Base-by-base conservation (phyloP, 1,140 invertebrate species). In the Grapholita molesta region DNA sequence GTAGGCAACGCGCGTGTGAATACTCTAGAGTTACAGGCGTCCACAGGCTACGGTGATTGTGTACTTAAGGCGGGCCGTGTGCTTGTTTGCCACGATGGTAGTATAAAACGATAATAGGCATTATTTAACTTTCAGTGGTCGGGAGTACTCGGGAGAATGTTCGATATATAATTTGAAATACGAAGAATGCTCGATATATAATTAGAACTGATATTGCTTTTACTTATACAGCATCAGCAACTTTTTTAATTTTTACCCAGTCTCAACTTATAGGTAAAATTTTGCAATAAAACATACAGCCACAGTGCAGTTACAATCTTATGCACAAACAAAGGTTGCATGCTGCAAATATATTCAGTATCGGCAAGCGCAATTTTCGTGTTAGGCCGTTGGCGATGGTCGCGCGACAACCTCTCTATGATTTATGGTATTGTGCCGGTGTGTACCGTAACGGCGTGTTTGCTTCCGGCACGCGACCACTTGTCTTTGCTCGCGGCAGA, bases 341-440 rank as follows among this genome's bases (percentile, higher is more conserved):
- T 90, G 86, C 82, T 70, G 80, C 71, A 80, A 86, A 80, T 88
- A 85, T 84, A 87, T 89, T 89, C 77, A 70, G 77, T 78, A 78
- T 79, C 64, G 77, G 64, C 53, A 77, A 76, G 80, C 79, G 84
- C 86, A 87, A 90, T 90, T 87, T 84, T 88, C 88, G 75, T 90
- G 86, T 88, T 83, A 82, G 82, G 76, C 79, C 77, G 81, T 82
- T 82, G 69, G 75, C 73, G 75, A 80, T 78, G 79, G 85, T 87
- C 73, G 83, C 72, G 78, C 79, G 83, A 88, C 83, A 84, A 82
- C 78, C 53, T 71, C 65, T 74, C 48, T 61, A 81, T 86, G 85
- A 88, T 90, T 88, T 86, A 87, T 86, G 73, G 64, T 48, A 48
- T 48, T 48, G 42, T 48, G 15, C 7, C 42, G 6, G 42, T 48